Evolutionary conservation across 2,113 vertebrate species (phyloP).

Genomic region (Limnothrissa miodon): DNA sequence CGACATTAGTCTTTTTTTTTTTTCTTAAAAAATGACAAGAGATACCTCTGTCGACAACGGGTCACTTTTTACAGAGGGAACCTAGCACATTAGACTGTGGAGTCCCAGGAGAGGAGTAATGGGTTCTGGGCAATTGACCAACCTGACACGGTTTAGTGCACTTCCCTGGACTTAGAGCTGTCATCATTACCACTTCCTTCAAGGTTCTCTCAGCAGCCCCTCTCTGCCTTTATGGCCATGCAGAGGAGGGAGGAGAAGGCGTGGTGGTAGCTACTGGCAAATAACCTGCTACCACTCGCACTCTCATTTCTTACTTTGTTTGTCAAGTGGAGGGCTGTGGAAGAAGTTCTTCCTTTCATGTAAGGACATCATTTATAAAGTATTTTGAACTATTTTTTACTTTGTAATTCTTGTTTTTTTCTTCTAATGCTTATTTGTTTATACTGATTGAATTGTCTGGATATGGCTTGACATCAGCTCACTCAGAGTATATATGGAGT

Average conservation of each 20-base stretch:
- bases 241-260: slow-evolving; percentile 52
- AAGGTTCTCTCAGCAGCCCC: slow-evolving; percentile 69
- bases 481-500: not conserved
- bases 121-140: slow-evolving; percentile 77
- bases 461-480: not conserved
- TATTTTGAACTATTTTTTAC: no score
- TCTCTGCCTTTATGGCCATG: slow-evolving; percentile 57
- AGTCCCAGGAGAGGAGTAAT: slow-evolving; percentile 73
- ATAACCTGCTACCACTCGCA: not conserved
- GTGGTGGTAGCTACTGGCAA: slow-evolving; percentile 42
- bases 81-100: slow-evolving; percentile 73
- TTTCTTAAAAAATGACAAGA: slow-evolving; percentile 52
- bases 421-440: not conserved
- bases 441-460: not conserved
- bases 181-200: slow-evolving; percentile 76
- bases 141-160: slow-evolving; percentile 75
- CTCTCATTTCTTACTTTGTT: not conserved
- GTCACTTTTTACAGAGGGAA: slow-evolving; percentile 71
- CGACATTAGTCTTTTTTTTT: slow-evolving; percentile 53
- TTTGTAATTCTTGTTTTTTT: not conserved
- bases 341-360: not conserved
- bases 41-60: slow-evolving; percentile 72
- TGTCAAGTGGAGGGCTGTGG: not conserved
- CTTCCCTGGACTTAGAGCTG: slow-evolving; percentile 75
- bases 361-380: not conserved